phyloP scores from a whole-genome alignment of 2,888 invertebrate genomes.

The Heterodera filipjevi region DNA sequence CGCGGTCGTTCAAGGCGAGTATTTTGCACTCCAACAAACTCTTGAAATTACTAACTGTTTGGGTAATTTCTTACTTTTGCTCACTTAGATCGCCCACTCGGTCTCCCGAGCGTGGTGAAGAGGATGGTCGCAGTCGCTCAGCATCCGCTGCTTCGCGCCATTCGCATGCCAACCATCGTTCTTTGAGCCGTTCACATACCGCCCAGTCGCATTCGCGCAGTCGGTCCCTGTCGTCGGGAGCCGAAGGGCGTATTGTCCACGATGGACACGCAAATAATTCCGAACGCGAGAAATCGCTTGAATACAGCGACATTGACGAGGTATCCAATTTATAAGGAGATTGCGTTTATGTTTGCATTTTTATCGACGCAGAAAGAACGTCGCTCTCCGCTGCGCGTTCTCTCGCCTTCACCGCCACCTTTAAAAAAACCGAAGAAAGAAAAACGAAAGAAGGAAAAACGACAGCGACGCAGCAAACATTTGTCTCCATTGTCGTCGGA shows the following conservation, averaged over 20 bases:
- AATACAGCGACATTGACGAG: conserved; percentile 17
- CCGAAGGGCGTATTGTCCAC: background rate
- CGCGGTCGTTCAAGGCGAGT: conserved; percentile 8
- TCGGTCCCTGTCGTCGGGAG: conserved; percentile 8
- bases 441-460: conserved; percentile 31
- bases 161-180: background rate
- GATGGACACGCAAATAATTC: background rate
- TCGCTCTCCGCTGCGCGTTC: conserved; percentile 21
- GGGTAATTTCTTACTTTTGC: background rate
- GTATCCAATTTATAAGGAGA: background rate
- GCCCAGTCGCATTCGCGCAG: conserved; percentile 19
- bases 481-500: background rate
- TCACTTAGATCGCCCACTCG: conserved; percentile 14
- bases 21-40: background rate
- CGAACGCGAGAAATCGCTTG: conserved; percentile 9
- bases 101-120: conserved; percentile 21
- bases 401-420: conserved; percentile 21
- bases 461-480: conserved; percentile 17
- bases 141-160: background rate
- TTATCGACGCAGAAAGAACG: conserved; percentile 24
- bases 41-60: background rate
- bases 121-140: conserved; percentile 6
- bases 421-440: conserved; percentile 14
- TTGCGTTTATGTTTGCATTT: background rate
- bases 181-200: conserved; percentile 13